Conservation (phyloP, 1,140 invertebrate genomes). For the Philaenus spumarius region DNA sequence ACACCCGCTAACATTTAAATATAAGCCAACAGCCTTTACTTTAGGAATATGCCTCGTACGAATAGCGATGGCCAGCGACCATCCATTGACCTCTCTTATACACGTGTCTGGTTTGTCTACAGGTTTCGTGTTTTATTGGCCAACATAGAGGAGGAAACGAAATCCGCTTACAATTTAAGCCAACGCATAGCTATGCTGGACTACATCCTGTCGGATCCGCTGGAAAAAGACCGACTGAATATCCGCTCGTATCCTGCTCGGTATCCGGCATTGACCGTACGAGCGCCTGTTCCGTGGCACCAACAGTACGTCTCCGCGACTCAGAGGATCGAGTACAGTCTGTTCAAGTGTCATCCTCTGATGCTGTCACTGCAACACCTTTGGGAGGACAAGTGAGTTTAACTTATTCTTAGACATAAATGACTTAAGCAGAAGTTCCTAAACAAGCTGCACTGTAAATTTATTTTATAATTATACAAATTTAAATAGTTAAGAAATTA, state of each 20-base stretch:
- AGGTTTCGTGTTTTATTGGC: slow-evolving; percentile 12
- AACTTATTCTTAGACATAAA: no score
- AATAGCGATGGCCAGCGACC: no score
- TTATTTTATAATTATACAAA: no score
- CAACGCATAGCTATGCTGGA: slow-evolving; percentile 56
- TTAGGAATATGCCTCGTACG: no score
- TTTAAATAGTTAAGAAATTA: no score
- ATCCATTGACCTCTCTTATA: no score
- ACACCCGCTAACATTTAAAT: no score
- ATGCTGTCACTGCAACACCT: slow-evolving; percentile 55
- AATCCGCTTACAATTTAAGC: slow-evolving; percentile 51
- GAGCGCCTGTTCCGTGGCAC: slow-evolving; percentile 78
- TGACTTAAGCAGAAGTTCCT: no score
- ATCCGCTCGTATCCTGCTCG: slow-evolving; percentile 51
- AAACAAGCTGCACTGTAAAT: no score
- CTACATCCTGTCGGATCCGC: slow-evolving; percentile 62
- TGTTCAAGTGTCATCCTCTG: slow-evolving; percentile 64
- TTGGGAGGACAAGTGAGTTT: slow-evolving; percentile 61
- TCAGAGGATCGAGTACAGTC: slow-evolving; percentile 52
- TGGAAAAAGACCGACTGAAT: slow-evolving; percentile 52
- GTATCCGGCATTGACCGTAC: slow-evolving; percentile 53
- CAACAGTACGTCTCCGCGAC: slow-evolving; percentile 45
- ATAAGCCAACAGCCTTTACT: no score
- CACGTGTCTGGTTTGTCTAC: no score
- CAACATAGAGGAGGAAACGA: slow-evolving; percentile 47